Conservation (phyloP, 2,113 vertebrate species). For the Acrocephalus arundinaceus region DNA sequence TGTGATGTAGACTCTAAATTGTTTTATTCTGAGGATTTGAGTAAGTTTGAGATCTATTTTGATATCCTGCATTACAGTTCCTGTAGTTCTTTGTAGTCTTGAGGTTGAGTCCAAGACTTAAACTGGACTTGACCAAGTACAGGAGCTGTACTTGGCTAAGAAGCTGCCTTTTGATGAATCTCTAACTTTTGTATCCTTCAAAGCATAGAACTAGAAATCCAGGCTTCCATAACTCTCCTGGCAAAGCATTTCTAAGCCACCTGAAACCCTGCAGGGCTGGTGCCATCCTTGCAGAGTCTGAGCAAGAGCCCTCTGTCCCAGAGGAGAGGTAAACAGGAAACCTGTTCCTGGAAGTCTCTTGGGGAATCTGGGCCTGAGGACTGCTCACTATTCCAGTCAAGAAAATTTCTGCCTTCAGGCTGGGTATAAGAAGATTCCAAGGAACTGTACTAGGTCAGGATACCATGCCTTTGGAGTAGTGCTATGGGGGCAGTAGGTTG, state of each 20-base stretch:
- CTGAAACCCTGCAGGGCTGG: fast-evolving
- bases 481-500: background rate
- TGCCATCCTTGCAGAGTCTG: background rate
- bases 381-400: background rate
- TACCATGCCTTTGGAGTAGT: background rate
- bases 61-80: background rate
- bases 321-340: background rate
- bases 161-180: background rate
- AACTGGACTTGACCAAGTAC: background rate
- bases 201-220: background rate
- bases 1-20: too few relatives aligned
- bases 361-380: background rate
- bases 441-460: background rate
- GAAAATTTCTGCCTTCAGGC: background rate
- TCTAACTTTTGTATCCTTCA: background rate
- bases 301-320: background rate
- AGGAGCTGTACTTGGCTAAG: background rate
- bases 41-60: background rate
- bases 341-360: background rate
- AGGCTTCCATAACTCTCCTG: background rate
- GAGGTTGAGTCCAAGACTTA: background rate
- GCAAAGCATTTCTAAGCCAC: background rate
- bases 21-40: background rate
- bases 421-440: background rate
- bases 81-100: background rate